phyloP scores from a whole-genome alignment of 2,113 vertebrate genomes.

The Bucco capensis region DNA sequence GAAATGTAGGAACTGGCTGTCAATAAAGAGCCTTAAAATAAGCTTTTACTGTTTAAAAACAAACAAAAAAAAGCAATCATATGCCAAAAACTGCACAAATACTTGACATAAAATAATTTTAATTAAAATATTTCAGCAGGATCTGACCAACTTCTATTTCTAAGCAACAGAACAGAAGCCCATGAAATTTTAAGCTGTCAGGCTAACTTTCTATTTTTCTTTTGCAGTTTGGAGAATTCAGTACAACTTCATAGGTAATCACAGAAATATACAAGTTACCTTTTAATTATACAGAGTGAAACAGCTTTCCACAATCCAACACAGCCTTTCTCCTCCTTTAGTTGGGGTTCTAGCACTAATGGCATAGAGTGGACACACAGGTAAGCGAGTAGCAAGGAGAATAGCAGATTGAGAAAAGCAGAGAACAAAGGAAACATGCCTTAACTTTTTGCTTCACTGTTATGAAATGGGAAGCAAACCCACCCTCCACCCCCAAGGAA shows the following conservation, averaged over 20 bases:
- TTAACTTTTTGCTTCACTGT: slow-evolving; percentile 29
- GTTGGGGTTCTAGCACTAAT: slow-evolving; percentile 54
- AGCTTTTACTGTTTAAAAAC: not conserved
- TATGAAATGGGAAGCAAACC: slow-evolving; percentile 18
- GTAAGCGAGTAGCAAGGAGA: slow-evolving; percentile 50
- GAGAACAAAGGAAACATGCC: slow-evolving; percentile 56
- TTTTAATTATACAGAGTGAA: slow-evolving; percentile 57
- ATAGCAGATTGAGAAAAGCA: slow-evolving; percentile 58
- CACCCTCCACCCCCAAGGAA: not conserved
- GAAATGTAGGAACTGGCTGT: not conserved
- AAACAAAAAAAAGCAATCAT: not conserved
- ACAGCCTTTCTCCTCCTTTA: slow-evolving; percentile 61
- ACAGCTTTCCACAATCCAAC: slow-evolving; percentile 62
- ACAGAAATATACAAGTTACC: slow-evolving; percentile 52
- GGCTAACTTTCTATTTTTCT: not conserved
- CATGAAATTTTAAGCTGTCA: not conserved
- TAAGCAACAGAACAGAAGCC: not conserved
- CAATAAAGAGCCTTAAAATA: not conserved
- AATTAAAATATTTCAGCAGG: not conserved
- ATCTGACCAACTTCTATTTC: not conserved
- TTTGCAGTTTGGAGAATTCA: slow-evolving; percentile 8
- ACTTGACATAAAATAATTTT: not conserved
- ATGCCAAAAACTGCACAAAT: not conserved
- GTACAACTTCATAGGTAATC: slow-evolving; percentile 15
- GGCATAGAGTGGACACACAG: slow-evolving; percentile 50